A percentile compares a stretch with the other conserved stretches of the same genome.
Conservation (phyloP, 2,113 vertebrate species). For the Pomatostomus ruficeps region DNA sequence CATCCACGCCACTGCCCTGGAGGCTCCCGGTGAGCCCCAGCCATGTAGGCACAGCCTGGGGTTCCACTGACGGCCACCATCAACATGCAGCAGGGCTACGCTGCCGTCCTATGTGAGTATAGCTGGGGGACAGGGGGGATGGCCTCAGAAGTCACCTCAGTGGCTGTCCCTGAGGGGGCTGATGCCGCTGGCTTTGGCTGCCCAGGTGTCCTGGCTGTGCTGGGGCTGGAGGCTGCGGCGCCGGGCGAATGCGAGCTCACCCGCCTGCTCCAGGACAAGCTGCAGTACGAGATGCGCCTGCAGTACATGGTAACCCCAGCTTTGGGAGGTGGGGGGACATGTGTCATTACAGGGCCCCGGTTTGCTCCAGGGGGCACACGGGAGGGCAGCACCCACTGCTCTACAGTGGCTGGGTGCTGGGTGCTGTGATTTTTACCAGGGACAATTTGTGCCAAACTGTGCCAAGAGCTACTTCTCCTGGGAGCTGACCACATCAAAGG, state of each 20-base stretch:
- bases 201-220: slow-evolving; percentile 22
- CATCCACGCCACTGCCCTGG: neutral
- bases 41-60: slow-evolving; percentile 17
- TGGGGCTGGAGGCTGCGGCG: slow-evolving; percentile 7
- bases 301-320: slow-evolving; percentile 33
- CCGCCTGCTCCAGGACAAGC: slow-evolving; percentile 44
- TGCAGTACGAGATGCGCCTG: slow-evolving; percentile 35
- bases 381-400: neutral
- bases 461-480: neutral
- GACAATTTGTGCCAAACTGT: neutral
- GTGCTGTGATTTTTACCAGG: neutral
- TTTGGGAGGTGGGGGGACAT: neutral
- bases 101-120: slow-evolving; percentile 44
- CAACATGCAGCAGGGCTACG: slow-evolving; percentile 36
- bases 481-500: neutral
- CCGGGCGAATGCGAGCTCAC: slow-evolving; percentile 7
- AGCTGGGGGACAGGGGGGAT: neutral
- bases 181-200: neutral
- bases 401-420: neutral
- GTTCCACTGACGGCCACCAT: neutral
- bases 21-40: neutral
- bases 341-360: accelerated
- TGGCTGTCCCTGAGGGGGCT: neutral
- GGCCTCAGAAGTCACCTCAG: neutral
- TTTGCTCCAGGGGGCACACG: accelerated